Conservation (phyloP, 1,140 invertebrate species). For the Goniozus legneri region DNA sequence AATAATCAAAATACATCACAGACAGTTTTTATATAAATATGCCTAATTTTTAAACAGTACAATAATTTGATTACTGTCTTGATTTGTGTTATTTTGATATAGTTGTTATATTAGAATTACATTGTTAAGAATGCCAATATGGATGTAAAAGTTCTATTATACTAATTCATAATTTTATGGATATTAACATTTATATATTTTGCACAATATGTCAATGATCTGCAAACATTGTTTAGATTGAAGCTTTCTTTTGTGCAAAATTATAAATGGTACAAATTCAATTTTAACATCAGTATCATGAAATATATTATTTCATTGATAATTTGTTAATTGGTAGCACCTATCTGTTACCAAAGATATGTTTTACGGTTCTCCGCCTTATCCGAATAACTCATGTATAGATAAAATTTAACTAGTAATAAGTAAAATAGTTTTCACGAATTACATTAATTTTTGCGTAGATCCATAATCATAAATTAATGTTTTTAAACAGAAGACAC, state of each 20-base stretch:
- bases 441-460: background rate
- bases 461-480: too few relatives aligned
- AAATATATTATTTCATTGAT: conserved; percentile 11
- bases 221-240: background rate
- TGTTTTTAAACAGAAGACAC: too few relatives aligned
- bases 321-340: conserved; percentile 14
- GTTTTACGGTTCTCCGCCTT: background rate
- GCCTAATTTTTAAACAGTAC: conserved; percentile 14
- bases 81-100: conserved; percentile 15
- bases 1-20: conserved; percentile 26
- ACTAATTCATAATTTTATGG: conserved; percentile 8
- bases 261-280: background rate
- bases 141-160: conserved; percentile 12
- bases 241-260: background rate
- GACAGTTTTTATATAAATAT: conserved; percentile 11
- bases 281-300: background rate
- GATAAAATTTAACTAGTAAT: background rate
- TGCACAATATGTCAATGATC: too few relatives aligned
- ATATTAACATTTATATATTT: conserved; percentile 23
- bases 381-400: background rate
- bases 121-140: conserved; percentile 8
- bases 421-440: background rate
- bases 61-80: conserved; percentile 21
- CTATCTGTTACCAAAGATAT: conserved; percentile 1
- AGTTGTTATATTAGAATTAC: conserved; percentile 10